Percentiles rank a stretch among this genome's conserved stretches.
Evolutionary conservation across 2,797 vertebrate genomes (phyloP).

Genomic region (Pygocentrus nattereri): DNA sequence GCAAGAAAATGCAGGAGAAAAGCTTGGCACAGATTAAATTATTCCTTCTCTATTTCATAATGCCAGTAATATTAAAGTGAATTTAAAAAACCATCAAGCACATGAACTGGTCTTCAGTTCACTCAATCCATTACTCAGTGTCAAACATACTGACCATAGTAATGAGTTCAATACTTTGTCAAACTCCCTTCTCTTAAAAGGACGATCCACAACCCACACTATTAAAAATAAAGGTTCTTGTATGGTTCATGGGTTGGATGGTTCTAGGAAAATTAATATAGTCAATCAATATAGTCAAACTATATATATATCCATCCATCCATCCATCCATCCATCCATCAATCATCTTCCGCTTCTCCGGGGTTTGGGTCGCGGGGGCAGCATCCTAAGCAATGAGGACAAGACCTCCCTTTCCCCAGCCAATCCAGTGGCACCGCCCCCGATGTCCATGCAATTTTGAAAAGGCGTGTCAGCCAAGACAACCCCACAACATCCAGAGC

Average conservation of each 20-base stretch:
- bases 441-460: too few relatives aligned
- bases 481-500: too few relatives aligned
- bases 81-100: background rate
- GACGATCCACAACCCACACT: background rate
- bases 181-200: background rate
- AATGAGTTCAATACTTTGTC: background rate
- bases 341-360: too few relatives aligned
- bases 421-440: too few relatives aligned
- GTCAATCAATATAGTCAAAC: too few relatives aligned
- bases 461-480: too few relatives aligned
- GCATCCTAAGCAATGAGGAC: too few relatives aligned
- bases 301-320: too few relatives aligned
- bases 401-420: too few relatives aligned
- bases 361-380: too few relatives aligned
- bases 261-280: too few relatives aligned
- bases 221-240: background rate
- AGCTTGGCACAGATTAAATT: background rate
- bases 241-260: background rate
- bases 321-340: too few relatives aligned
- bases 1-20: background rate
- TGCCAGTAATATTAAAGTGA: background rate
- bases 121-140: background rate
- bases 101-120: background rate
- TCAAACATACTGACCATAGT: background rate
- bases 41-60: background rate